phyloP scores from a whole-genome alignment of 2,797 vertebrate species.

The Choloepus didactylus region DNA sequence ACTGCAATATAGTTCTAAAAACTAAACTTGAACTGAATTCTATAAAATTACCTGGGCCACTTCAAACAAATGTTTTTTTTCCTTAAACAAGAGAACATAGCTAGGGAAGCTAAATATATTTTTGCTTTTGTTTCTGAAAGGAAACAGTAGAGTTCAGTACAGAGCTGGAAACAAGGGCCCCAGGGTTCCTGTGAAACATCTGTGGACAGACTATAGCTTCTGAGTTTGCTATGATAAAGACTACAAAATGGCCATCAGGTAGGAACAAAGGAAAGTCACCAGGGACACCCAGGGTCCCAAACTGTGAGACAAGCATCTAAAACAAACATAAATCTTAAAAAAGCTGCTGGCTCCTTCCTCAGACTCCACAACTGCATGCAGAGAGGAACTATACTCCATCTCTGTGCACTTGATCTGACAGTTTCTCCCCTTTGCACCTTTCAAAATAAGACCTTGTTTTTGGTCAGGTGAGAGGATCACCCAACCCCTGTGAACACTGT shows the following conservation, averaged over 20 bases:
- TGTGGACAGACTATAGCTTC: neutral
- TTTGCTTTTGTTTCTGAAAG: conserved; percentile 70
- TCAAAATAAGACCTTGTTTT: neutral
- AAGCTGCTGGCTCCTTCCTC: conserved; percentile 11
- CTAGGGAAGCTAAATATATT: neutral
- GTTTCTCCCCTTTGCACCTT: neutral
- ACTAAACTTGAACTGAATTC: conserved; percentile 30
- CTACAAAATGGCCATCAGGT: neutral
- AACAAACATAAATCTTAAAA: neutral
- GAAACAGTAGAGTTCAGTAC: conserved; percentile 75
- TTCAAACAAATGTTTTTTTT: too few species aligned
- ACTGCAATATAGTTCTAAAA: neutral
- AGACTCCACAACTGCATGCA: neutral
- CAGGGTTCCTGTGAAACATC: neutral
- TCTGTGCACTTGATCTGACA: neutral
- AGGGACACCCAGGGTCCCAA: neutral
- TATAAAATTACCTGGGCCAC: neutral
- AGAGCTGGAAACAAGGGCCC: conserved; percentile 59
- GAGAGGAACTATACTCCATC: neutral
- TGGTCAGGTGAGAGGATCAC: neutral
- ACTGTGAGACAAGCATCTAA: neutral
- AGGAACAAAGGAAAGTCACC: neutral
- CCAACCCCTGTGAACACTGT: neutral
- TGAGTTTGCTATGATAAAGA: neutral
- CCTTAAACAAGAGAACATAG: neutral